Evolutionary conservation across 2,888 invertebrate genomes (phyloP), one percentile per base, ranked within the genome.

Genomic region (Diploptera punctata): DNA sequence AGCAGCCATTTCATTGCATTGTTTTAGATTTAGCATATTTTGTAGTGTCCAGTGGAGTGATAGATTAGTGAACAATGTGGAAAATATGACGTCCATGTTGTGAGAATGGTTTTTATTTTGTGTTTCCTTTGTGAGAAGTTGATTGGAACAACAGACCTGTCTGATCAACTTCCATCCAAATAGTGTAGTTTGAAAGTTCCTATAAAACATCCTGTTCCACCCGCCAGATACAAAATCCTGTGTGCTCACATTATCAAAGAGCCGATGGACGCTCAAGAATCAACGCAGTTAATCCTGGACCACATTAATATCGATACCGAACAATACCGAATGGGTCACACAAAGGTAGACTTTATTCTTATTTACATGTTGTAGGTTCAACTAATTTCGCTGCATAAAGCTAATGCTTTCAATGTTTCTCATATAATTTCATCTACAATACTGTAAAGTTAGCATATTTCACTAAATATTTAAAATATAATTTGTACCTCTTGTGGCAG

Each of bases 221-320:
- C 21, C 67, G 9, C 73, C 73, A 96, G 97, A 93, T 99, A 99
- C 93, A 96, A 97, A 90, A 98, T 99, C 91, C 93, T 99, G 91
- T 97, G 97, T 88, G 95, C 98, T 85, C 93, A 93, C 86, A 90
- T 87, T 84, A 84, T 94, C 84, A 91, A 89, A 88, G 91, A 91
- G 79, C 87, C 87, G 79, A 89, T 88, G 83, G 85, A 90, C 77
- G 87, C 91, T 77, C 89, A 91, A 86, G 92, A 93, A 87, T 93
- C 93, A 79, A 90, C 95, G 77, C 87, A 89, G 84, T 88, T 91
- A 85, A 93, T 97, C 86, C 89, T 95, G 86, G 92, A 92, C 79
- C 85, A 87, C 80, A 90, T 93, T 84, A 90, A 91, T 85, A 89
- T 99, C 87, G 96, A 96, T 83, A 87, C 92, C 79, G 97, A 98